Evolutionary conservation across 2,113 vertebrate genomes (phyloP), one percentile per base, ranked within the genome.

Genomic region (Eidolon helvum): DNA sequence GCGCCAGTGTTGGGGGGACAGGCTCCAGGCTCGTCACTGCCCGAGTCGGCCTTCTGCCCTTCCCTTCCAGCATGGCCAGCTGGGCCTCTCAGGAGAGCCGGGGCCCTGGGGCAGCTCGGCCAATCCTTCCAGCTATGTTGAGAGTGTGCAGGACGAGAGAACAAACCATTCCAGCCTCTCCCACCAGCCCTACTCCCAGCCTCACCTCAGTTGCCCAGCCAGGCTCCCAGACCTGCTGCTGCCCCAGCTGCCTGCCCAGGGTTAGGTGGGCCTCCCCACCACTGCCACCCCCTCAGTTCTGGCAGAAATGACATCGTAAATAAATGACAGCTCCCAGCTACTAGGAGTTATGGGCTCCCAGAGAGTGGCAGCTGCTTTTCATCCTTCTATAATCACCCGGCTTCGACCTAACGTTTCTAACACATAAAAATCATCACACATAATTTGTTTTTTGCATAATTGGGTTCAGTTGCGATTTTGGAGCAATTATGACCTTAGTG

Each of bases 321-420:
- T 98, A 98, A 98, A 97, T 98, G 98, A 98, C 98, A 98, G 98
- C 97, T 98, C 98, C 98, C 99, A 99, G 99, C 98, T 99, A 99
- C 98, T 98, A 97, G 98, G 98, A 98, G 98, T 98, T 98, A 98
- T 66, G 96, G 98, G 95, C 97, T 98, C 98, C 98, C 98, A 98
- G 98, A 97, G 98, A 98, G 98, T 97, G 98, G 98, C 99, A 99
- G 99, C 98, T 99, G 99, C 96, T 98, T 98, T 98, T 98, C 84
- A 83, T 98, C 98, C 98, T 97, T 98, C 97, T 95, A 97, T 97
- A 98, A 98, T 98, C 98, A 98, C 98, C 98, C 86, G 1, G 98
- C 98, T 98, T 98, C 98, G 95, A 97, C 98, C 90, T 80, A 98
- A 98, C 97, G 69, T 98, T 98, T 98, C 97, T 96, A 98, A 98